phyloP scores from a whole-genome alignment of 2,888 invertebrate species.

The Gari tellinella region DNA sequence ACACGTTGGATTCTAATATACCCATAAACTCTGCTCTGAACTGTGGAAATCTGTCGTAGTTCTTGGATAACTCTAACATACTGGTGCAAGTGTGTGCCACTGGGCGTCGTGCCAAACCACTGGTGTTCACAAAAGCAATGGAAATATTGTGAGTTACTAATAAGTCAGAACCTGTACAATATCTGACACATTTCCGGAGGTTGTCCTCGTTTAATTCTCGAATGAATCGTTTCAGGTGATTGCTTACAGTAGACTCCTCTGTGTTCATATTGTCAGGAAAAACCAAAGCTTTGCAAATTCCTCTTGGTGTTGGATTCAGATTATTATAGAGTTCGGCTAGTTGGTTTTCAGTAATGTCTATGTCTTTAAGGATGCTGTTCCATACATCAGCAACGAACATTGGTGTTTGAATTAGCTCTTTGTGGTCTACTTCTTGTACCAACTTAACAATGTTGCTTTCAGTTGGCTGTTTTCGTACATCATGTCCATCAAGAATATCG shows the following conservation, averaged over 20 bases:
- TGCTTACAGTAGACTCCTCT: conserved; percentile 30
- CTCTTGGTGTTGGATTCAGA: conserved; percentile 27
- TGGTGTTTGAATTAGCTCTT: conserved; percentile 45
- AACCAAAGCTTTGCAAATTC: conserved; percentile 21
- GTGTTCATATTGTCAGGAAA: conserved; percentile 32
- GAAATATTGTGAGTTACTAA: too few species aligned
- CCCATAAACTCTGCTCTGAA: not conserved
- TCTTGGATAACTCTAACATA: conserved; percentile 1
- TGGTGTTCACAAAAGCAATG: too few species aligned
- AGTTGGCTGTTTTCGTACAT: conserved; percentile 27
- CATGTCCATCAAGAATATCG: conserved; percentile 37
- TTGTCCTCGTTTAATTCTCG: conserved; percentile 27
- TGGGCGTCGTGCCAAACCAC: not conserved
- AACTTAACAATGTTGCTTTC: conserved; percentile 34
- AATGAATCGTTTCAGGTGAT: conserved; percentile 28
- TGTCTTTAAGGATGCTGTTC: conserved; percentile 21
- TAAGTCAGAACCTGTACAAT: conserved; percentile 43
- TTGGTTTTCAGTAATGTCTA: conserved; percentile 16
- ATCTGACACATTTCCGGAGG: conserved; percentile 25
- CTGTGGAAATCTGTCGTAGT: not conserved
- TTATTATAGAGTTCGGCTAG: conserved; percentile 22
- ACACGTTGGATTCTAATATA: not conserved
- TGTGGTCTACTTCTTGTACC: conserved; percentile 45
- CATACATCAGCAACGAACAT: conserved; percentile 48
- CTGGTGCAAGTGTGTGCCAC: conserved; percentile 4